Evolutionary conservation across 2,888 invertebrate species (phyloP), one percentile per base, ranked within the genome.

Genomic region (Cerastis leucographa): DNA sequence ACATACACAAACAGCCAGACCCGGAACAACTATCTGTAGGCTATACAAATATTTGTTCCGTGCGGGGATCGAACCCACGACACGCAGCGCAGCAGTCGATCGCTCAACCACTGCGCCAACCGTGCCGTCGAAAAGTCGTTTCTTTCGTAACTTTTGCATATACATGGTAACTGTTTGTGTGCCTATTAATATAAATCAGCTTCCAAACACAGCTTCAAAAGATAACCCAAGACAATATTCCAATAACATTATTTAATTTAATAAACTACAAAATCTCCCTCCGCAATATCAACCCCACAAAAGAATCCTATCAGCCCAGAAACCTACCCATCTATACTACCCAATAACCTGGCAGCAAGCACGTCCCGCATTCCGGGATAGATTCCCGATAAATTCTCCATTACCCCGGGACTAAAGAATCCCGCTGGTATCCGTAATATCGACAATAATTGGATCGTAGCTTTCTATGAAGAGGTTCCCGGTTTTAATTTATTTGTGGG

Each of bases 301-400:
- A 51, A 42, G 29, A 46, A 51, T 56, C 14, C 19, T n/a, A 54
- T 4, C 49, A 17, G 29, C 35, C 40, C n/a, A 22, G 22, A 61
- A 67, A 56, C 17, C 62, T 44, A 64, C 17, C 9, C 9, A 44
- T n/a, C 2, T n/a, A 65, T 1, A 42, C 51, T 72, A 72, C 62
- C 68, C 42, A 71, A 84, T 74, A 74, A 59, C 19, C 51, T 0
- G n/a, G 14, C 19, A 62, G 56, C 11, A 29, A 22, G 35, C 79
- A 59, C 81, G 68, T 66, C 51, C 71, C 61, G 19, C 78, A 76
- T 85, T 78, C 80, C 79, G 29, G 64, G 67, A 75, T 80, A 66
- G 71, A 78, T 83, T 85, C 85, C 76, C 80, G 87, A 86, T 86
- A 86, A 86, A 86, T 86, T 77, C 76, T 66, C 80, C 71, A 84